Evolutionary conservation across 2,888 invertebrate species (phyloP).

Genomic region (Caenorhabditis sp.): DNA sequence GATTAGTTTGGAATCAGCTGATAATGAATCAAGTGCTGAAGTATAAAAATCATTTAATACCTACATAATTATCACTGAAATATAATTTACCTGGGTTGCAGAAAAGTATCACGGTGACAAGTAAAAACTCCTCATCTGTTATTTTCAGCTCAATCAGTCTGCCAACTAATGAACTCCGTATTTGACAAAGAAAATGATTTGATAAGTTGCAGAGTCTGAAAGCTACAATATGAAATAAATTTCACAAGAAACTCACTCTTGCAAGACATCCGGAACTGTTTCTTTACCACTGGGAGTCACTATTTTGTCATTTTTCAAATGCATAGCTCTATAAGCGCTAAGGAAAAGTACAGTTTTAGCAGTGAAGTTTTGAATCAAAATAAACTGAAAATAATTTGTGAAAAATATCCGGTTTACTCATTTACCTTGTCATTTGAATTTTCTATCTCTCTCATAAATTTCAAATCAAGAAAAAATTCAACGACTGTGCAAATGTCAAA

Average conservation of each 20-base stretch:
- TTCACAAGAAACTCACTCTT: not conserved
- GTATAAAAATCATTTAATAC: too few species aligned
- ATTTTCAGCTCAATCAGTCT: not conserved
- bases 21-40: not conserved
- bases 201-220: not conserved
- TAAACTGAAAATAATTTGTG: not conserved
- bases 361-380: not conserved
- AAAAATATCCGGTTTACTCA: not conserved
- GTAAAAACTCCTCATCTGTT: not conserved
- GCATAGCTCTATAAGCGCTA: not conserved
- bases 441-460: not conserved
- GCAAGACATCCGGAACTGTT: not conserved
- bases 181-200: not conserved
- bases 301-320: not conserved
- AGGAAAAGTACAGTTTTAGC: not conserved
- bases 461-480: not conserved
- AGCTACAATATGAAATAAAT: not conserved
- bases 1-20: not conserved
- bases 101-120: not conserved
- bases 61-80: too few species aligned
- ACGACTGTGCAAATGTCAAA: not conserved
- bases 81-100: not conserved
- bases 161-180: not conserved
- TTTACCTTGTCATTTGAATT: not conserved
- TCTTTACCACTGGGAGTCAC: not conserved